Evolutionary conservation across 2,797 vertebrate genomes (phyloP).

Genomic region (Rhinogobio ventralis): DNA sequence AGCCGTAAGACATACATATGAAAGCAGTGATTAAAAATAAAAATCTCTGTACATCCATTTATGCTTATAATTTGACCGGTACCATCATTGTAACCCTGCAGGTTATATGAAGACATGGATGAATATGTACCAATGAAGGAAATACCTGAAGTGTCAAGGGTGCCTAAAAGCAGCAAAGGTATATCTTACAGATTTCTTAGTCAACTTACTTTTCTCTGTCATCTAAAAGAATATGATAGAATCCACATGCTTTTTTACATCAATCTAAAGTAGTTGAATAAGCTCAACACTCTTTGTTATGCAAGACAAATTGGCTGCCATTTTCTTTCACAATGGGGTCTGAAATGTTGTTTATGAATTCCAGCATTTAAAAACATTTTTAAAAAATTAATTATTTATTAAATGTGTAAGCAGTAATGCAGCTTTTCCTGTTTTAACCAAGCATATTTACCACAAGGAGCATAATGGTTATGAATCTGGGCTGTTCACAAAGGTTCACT

Average conservation of each 20-base stretch:
- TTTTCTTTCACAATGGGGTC: background rate
- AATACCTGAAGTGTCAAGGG: background rate
- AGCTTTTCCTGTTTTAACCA: too few species aligned
- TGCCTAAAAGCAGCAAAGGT: background rate
- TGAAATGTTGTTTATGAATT: background rate
- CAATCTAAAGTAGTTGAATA: background rate
- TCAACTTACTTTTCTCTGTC: background rate
- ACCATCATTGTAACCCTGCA: background rate
- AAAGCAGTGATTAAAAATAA: background rate
- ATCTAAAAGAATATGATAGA: background rate
- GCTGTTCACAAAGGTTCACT: too few species aligned
- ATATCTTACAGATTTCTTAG: background rate
- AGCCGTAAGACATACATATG: background rate
- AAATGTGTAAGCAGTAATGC: too few species aligned
- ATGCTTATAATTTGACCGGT: background rate
- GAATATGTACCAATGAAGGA: background rate
- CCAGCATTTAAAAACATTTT: too few species aligned
- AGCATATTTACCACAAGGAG: too few species aligned
- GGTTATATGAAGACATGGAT: slow-evolving; percentile 1
- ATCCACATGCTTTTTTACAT: background rate
- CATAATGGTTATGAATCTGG: too few species aligned
- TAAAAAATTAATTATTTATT: too few species aligned
- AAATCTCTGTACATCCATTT: background rate
- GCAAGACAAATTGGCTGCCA: background rate
- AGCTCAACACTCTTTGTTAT: background rate